Base-by-base conservation (phyloP, 2,888 invertebrate genomes). In the Alsophila aescularia region DNA sequence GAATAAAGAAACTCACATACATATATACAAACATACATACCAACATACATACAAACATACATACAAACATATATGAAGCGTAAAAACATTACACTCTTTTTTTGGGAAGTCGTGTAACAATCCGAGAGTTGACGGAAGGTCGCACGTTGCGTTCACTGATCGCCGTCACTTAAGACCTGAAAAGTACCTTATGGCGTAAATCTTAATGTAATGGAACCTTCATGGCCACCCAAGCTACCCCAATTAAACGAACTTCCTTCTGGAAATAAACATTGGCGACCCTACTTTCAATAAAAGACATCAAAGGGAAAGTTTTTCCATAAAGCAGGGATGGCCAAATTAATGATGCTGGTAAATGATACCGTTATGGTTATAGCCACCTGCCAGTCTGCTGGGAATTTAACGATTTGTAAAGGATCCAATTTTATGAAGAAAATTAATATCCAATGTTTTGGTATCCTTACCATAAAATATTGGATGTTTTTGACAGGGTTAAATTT, bases 231-330 rank as follows among this genome's bases (percentile, higher is more conserved):
- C 48, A 37, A 13, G 42, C 27, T 36, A 29, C 35, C 50, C 50
- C 50, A 50, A 51, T 56, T 50, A 50, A 42, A 36, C 35, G 18
- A 50, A 50, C 41, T 51, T 54, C 40, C 42, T 31, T 43, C 43
- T 41, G 41, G 40, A 37, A 51, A 50, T 55, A 56, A 32, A 54
- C 49, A 54, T 49, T 29, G 24, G 34, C 31, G 41, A 45, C 45
- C 50, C 45, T 35, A 36, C 39, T 49, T 56, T 50, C 50, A 56
- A 56, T 51, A 41, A 45, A 51, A 51, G 45, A 50, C 50, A 45
- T 56, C 55, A 56, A 56, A 56, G 45, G 29, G 15, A 56, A 56
- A 56, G 16, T 56, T 56, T 51, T 42, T 41, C 50, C 45, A 51
- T 55, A 56, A 56, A 51, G 24, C 32, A 47, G 40, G 45, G 45